Evolutionary conservation across 2,113 vertebrate genomes (phyloP).

Genomic region (Rhinoderma darwinii): DNA sequence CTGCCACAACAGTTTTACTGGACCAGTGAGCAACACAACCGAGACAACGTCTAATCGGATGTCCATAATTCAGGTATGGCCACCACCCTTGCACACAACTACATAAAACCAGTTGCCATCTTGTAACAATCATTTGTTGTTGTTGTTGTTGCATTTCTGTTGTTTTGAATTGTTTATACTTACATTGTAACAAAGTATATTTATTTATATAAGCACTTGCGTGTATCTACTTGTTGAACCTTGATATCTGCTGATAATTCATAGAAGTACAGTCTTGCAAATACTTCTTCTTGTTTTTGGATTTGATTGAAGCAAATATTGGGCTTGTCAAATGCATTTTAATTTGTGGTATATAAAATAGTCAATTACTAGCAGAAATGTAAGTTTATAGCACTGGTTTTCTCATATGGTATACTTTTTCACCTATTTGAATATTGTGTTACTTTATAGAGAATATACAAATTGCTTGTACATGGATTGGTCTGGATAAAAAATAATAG

Average conservation of each 20-base stretch:
- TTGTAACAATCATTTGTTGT: neutral
- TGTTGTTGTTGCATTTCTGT: neutral
- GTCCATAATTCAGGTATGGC: slow-evolving; percentile 99
- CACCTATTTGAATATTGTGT: neutral
- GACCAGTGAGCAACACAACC: slow-evolving; percentile 92
- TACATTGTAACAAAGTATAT: neutral
- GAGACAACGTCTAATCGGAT: slow-evolving; percentile 97
- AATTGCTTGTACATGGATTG: neutral
- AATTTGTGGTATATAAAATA: neutral
- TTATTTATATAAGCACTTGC: neutral
- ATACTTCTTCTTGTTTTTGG: neutral
- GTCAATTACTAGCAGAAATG: neutral
- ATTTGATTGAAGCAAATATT: neutral
- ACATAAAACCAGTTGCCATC: slow-evolving; percentile 63
- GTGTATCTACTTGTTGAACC: neutral
- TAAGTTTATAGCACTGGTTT: too few relatives aligned
- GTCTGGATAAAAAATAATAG: neutral
- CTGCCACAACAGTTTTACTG: slow-evolving; percentile 98
- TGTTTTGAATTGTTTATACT: neutral
- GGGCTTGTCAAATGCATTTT: neutral
- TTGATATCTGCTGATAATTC: neutral
- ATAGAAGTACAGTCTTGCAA: neutral
- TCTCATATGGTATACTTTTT: neutral
- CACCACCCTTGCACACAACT: slow-evolving; percentile 67
- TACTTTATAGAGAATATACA: neutral